Base-by-base conservation (phyloP, 1,140 invertebrate genomes). In the Daktulosphaira vitifoliae region DNA sequence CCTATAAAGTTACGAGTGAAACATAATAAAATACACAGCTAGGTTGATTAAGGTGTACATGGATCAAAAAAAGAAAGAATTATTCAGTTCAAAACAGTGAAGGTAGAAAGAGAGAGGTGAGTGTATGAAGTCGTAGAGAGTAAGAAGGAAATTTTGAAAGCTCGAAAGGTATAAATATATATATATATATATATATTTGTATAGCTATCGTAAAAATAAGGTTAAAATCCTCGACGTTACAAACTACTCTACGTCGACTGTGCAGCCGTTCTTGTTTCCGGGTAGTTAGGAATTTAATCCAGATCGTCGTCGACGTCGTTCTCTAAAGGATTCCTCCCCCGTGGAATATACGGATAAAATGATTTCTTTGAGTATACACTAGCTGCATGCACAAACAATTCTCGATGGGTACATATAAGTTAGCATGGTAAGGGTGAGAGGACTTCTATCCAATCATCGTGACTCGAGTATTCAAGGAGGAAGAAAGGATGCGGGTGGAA, bases 391-490 rank as follows among this genome's bases (percentile, higher is more conserved):
- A 13, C 18, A 39, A 13, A 38, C 18, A 9, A 37, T 11, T 29
- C 8, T 9, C 8, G 8, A 20, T 38, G 37, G 37, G 15, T 22
- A 15, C 38, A 39, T 54, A n/a, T 23, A 23, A 38, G 6, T 15
- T 23, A n/a, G 4, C 9, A 15, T 8, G 8, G 9, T 1, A 3
- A 11, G 15, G 1, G 39, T 8, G 9, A 33, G 44, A 13, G 56
- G 25, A 11, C 4, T 56, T 29, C 26, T 13, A 20, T 62, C 56
- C 56, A 62, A 62, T 62, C 56, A 48, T 29, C 56, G 11, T 42
- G 7, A 13, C 39, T 9, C 42, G 42, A 9, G 13, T 23, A 33
- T n/a, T 11, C 29, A 11, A 33, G 29, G 29, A 33, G 29, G n/a
- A 33, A 33, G 5, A 5, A 25, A 20, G 15, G n/a, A 20, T 4